These are phyloP conservation scores for Lutraria lutraria DNA, from an alignment of 2,888 invertebrate species.

Conservation along the genomic window DNA sequence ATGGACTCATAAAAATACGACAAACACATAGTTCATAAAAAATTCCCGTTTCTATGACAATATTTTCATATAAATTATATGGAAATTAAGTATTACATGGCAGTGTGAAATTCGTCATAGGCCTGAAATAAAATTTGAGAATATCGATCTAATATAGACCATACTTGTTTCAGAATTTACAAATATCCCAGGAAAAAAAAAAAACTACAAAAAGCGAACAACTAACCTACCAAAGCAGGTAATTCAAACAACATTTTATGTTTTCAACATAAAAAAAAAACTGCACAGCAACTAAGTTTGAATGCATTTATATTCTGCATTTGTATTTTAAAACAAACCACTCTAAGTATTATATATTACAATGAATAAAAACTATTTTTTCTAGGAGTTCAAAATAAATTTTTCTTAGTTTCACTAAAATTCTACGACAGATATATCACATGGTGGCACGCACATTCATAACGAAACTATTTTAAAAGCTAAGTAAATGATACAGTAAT, in stretches of 20 bases:
- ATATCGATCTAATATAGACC: conserved; percentile 1
- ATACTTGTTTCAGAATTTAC: neutral
- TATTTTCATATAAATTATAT: neutral
- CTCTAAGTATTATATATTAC: neutral
- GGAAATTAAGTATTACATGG: neutral
- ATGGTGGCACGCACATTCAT: too few species aligned
- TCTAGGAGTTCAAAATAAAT: too few species aligned
- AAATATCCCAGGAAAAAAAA: neutral
- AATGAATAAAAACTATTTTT: too few species aligned
- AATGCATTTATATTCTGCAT: neutral
- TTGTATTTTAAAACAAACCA: neutral
- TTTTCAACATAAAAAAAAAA: neutral
- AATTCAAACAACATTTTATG: neutral
- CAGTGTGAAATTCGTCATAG: neutral
- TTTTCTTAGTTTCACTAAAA: too few species aligned
- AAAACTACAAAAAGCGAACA: neutral
- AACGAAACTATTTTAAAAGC: too few species aligned
- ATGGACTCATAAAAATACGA: neutral
- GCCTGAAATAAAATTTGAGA: neutral
- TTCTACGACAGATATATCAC: too few species aligned
- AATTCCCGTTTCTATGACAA: neutral
- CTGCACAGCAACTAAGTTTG: neutral
- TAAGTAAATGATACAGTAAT: too few species aligned
- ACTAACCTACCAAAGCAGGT: neutral
- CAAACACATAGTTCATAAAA: neutral